A percentile compares a stretch with the other conserved stretches of the same genome.
These are phyloP conservation scores for Oligia latruncula DNA, from an alignment of 2,888 invertebrate genomes.

Conservation along the genomic window DNA sequence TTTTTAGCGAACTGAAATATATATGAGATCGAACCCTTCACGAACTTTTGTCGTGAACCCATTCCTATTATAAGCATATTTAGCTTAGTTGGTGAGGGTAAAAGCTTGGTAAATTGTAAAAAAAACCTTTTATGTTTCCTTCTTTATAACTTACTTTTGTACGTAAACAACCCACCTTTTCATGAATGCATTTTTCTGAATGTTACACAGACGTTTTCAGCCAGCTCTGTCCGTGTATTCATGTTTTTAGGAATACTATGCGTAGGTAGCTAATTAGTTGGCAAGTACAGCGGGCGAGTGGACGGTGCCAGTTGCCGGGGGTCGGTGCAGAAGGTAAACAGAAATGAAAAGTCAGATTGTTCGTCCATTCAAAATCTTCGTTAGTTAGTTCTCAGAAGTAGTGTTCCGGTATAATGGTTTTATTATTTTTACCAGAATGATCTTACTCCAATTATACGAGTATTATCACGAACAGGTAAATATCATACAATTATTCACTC, in stretches of 20 bases:
- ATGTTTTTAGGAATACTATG: conserved; percentile 53
- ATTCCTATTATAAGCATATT: conserved; percentile 17
- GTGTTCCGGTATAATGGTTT: background rate
- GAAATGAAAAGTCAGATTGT: background rate
- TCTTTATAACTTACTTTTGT: conserved; percentile 1
- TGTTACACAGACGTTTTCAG: conserved; percentile 18
- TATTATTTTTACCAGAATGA: background rate
- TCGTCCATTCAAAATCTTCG: background rate
- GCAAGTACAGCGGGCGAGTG: conserved; percentile 41
- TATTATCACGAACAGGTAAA: background rate
- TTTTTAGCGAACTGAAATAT: conserved; percentile 29
- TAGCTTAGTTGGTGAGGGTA: conserved; percentile 9
- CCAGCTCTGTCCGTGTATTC: conserved; percentile 24
- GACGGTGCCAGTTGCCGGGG: background rate
- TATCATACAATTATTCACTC: background rate
- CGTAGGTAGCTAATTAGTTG: conserved; percentile 51
- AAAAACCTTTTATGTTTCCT: conserved; percentile 19
- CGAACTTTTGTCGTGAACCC: conserved; percentile 11
- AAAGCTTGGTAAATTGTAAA: conserved; percentile 13
- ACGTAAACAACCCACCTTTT: conserved; percentile 2
- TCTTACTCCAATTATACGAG: background rate
- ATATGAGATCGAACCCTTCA: conserved; percentile 32
- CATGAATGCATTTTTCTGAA: conserved; percentile 33
- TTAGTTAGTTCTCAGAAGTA: background rate
- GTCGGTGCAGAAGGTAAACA: conserved; percentile 33